Conservation (phyloP, 2,888 invertebrate species). For the Listrodromus nycthemerus region DNA sequence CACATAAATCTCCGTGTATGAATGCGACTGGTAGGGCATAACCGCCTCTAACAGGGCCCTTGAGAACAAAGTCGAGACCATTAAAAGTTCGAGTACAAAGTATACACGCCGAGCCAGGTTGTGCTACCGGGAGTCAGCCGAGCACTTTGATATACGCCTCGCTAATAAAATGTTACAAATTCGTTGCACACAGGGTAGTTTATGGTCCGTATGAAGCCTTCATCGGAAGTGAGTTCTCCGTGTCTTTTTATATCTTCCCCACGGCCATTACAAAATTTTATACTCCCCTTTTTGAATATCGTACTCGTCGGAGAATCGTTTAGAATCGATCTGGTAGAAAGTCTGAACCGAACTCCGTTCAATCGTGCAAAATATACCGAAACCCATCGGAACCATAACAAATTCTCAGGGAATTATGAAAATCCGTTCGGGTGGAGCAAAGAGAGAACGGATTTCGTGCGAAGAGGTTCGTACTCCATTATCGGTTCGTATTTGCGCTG, state of each 20-base stretch:
- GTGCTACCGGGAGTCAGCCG: constrained; percentile 43
- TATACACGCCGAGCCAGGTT: constrained; percentile 57
- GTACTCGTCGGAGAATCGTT: constrained; percentile 39
- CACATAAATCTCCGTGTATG: constrained; percentile 80
- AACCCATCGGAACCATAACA: neutral
- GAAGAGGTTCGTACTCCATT: constrained; percentile 5
- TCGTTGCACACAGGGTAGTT: constrained; percentile 80
- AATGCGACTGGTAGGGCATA: constrained; percentile 77
- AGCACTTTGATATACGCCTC: constrained; percentile 72
- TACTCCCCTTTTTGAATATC: constrained; percentile 50
- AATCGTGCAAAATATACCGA: constrained; percentile 20
- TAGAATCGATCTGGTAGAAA: constrained; percentile 10
- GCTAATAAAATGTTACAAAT: constrained; percentile 84
- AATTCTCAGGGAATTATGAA: constrained; percentile 6
- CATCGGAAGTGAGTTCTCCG: constrained; percentile 73
- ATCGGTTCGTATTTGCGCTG: constrained; percentile 7
- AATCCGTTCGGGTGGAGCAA: neutral
- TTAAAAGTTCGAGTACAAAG: constrained; percentile 77
- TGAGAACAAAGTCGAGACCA: constrained; percentile 78
- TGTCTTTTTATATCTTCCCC: constrained; percentile 61
- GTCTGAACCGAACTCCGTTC: constrained; percentile 26
- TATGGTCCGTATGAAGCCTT: constrained; percentile 76
- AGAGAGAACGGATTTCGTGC: neutral
- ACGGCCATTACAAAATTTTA: constrained; percentile 55
- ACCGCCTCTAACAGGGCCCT: constrained; percentile 72